phyloP scores from a whole-genome alignment of 2,797 vertebrate genomes.

The Tangara arthus region DNA sequence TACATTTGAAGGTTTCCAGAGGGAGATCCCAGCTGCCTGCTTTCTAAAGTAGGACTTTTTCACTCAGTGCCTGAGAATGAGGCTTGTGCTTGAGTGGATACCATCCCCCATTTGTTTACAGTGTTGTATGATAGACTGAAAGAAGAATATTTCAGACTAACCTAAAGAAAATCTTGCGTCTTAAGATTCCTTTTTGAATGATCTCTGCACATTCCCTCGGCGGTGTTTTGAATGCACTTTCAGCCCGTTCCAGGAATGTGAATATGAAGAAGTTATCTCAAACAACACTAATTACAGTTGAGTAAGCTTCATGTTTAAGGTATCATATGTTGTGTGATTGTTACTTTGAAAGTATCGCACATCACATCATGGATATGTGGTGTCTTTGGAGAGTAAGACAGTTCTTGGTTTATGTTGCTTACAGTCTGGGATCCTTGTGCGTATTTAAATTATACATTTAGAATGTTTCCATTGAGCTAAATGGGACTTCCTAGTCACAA shows the following conservation, averaged over 20 bases:
- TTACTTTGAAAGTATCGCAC: not conserved
- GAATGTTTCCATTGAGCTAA: not conserved
- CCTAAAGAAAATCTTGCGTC: slow-evolving; percentile 66
- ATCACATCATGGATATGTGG: not conserved
- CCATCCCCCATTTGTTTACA: slow-evolving; percentile 56
- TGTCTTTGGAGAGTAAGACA: not conserved
- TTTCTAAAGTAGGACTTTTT: not conserved
- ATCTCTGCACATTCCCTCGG: slow-evolving; percentile 67
- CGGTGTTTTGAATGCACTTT: slow-evolving; percentile 67
- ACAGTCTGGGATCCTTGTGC: not conserved
- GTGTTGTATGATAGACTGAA: slow-evolving; percentile 53
- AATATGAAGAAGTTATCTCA: slow-evolving; percentile 70
- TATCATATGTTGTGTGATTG: slow-evolving; percentile 46
- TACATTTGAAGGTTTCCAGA: slow-evolving; percentile 10
- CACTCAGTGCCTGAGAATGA: slow-evolving; percentile 22
- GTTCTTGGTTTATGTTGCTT: slow-evolving; percentile 27
- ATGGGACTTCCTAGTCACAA: not conserved
- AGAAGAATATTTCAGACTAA: slow-evolving; percentile 63
- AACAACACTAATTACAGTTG: slow-evolving; percentile 67
- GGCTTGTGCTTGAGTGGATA: slow-evolving; percentile 53
- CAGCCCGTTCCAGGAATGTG: slow-evolving; percentile 66
- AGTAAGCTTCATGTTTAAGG: slow-evolving; percentile 61
- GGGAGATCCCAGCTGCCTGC: slow-evolving; percentile 14
- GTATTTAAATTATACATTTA: not conserved
- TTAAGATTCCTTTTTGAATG: slow-evolving; percentile 70